These are phyloP conservation scores for Semotilus atromaculatus DNA, from an alignment of 2,797 vertebrate genomes.

Conservation along the genomic window DNA sequence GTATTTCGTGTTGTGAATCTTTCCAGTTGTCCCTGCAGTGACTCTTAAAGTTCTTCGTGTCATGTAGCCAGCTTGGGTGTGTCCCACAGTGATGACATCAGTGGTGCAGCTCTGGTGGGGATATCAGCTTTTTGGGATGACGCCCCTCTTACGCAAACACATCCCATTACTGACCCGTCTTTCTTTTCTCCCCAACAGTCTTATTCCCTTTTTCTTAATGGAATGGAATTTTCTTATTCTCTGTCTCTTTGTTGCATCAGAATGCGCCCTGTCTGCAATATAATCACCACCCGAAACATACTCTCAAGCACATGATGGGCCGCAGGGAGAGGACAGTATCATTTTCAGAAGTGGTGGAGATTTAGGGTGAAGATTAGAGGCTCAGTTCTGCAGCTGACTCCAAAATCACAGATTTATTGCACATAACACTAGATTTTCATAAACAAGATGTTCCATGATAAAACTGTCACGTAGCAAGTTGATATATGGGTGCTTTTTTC, in stretches of 20 bases:
- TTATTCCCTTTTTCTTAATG: slow-evolving; percentile 17
- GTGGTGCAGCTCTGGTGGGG: slow-evolving; percentile 56
- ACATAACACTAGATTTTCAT: neutral
- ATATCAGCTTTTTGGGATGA: slow-evolving; percentile 62
- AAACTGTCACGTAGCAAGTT: slow-evolving; percentile 28
- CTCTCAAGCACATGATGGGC: slow-evolving; percentile 43
- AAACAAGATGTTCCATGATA: slow-evolving; percentile 23
- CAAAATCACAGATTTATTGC: slow-evolving; percentile 20
- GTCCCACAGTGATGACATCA: slow-evolving; percentile 63
- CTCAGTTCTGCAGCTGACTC: neutral
- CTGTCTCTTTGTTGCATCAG: slow-evolving; percentile 42
- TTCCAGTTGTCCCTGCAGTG: slow-evolving; percentile 30
- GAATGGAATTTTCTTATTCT: slow-evolving; percentile 15
- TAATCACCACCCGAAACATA: slow-evolving; percentile 53
- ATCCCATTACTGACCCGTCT: slow-evolving; percentile 46
- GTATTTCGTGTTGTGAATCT: slow-evolving; percentile 26
- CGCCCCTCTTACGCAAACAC: slow-evolving; percentile 61
- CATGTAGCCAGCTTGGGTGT: slow-evolving; percentile 59
- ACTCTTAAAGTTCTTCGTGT: slow-evolving; percentile 47
- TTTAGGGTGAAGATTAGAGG: slow-evolving; percentile 31
- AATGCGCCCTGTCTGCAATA: slow-evolving; percentile 50
- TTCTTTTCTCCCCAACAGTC: slow-evolving; percentile 39
- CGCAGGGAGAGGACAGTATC: slow-evolving; percentile 38
- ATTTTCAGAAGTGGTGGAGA: slow-evolving; percentile 44
- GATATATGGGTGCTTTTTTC: neutral